phyloP scores from a whole-genome alignment of 2,888 invertebrate species.

The Heliconius ethilla region DNA sequence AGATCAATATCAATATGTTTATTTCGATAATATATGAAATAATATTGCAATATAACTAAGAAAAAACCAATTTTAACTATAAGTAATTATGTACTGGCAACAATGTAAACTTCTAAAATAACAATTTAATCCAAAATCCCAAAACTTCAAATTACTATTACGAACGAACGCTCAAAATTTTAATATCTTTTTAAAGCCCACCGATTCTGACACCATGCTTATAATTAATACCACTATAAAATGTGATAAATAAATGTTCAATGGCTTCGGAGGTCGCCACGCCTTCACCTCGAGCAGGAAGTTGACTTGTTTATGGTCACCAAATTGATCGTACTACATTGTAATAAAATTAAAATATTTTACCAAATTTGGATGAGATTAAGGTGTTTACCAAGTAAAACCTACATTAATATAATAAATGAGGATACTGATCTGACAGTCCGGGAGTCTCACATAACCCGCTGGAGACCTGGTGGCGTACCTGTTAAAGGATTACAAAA shows the following conservation, averaged over 20 bases:
- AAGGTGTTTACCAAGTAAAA: not conserved
- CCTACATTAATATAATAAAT: not conserved
- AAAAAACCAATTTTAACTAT: not conserved
- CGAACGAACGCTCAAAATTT: not conserved
- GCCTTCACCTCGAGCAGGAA: slow-evolving; percentile 13
- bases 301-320: slow-evolving; percentile 4
- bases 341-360: slow-evolving; percentile 11
- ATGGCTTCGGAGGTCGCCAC: slow-evolving; percentile 5
- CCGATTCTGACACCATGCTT: not conserved
- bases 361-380: not conserved
- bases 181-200: slow-evolving; percentile 1
- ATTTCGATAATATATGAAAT: not conserved
- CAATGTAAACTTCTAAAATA: too few relatives aligned
- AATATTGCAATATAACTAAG: not conserved
- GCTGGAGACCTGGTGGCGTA: too few relatives aligned
- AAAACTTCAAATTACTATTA: not conserved
- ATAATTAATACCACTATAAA: slow-evolving; percentile 8
- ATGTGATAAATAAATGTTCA: slow-evolving; percentile 11
- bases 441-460: too few relatives aligned
- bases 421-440: not conserved
- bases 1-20: not conserved
- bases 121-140: not conserved
- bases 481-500: too few relatives aligned
- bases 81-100: too few relatives aligned
- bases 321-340: not conserved